Evolutionary conservation across 2,113 vertebrate genomes (phyloP), one percentile per base, ranked within the genome.

Genomic region (Poecilia latipinna): DNA sequence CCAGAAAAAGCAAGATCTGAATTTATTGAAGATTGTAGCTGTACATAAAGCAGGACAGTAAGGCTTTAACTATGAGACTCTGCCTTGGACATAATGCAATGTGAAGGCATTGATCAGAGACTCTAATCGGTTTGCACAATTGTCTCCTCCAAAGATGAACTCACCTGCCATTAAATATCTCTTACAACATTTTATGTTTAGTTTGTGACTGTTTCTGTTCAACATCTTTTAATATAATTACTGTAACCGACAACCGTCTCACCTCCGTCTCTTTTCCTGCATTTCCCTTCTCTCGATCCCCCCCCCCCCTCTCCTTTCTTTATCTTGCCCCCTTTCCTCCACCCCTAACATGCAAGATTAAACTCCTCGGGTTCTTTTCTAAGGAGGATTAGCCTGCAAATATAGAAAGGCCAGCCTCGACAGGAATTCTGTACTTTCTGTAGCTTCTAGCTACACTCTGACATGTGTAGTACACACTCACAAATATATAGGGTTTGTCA

Each of bases 371-470:
- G 66, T 48, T 77, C 39, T 61, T 2, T 67, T 77, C 42, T 64
- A 15, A 67, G 7, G 26, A 73, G 74, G 78, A 80, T 90, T 81
- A 84, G 70, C 63, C 68, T 61, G 33, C 67, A 80, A 74, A 75
- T 77, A 57, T 61, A 70, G 22, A 61, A 48, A 66, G 48, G 72
- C 72, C 54, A 3, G 75, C 80, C 77, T 66, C 12, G 1, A 48
- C 80, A 70, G 29, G 83, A 78, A 80, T 83, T 80, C 42, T 83
- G 66, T 77, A 80, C 76, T 54, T 81, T 82, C 24, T 66, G 70
- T 74, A 68, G 54, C 82, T 63, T 71, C 12, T 42, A 37, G 78
- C 74, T 63, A 37, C 61, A 61, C 60, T 67, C 35, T 70, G 70
- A 85, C 78, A 79, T 62, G 8, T 61, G 57, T 35, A 62, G 62